Percentiles rank a stretch among this genome's conserved stretches.
These are phyloP conservation scores for Aspidiotus rigidus DNA, from an alignment of 2,888 invertebrate species.

Conservation along the genomic window DNA sequence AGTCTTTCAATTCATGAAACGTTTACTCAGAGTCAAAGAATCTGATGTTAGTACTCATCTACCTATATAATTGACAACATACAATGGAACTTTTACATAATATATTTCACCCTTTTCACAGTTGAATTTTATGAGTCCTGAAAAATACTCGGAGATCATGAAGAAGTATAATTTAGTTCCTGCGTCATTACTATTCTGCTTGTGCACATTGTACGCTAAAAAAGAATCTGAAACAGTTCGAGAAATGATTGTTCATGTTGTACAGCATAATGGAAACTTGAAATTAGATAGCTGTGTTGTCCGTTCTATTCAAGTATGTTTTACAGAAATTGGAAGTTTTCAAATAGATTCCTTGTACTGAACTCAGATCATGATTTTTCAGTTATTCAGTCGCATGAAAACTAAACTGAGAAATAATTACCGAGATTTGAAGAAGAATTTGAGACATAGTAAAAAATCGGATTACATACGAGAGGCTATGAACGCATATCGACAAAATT, in stretches of 20 bases:
- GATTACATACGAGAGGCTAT: conserved; percentile 6
- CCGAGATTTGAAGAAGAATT: conserved; percentile 12
- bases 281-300: conserved; percentile 12
- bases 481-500: conserved; percentile 11
- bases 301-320: conserved; percentile 9
- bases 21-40: conserved; percentile 17
- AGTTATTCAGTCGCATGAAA: conserved; percentile 14
- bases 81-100: not conserved
- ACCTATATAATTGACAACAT: not conserved
- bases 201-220: conserved; percentile 12
- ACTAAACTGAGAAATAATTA: conserved; percentile 8
- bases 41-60: conserved; percentile 9
- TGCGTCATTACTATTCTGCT: conserved; percentile 10
- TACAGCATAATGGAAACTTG: conserved; percentile 14
- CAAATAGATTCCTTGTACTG: not conserved
- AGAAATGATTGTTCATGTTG: conserved; percentile 8
- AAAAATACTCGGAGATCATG: conserved; percentile 14
- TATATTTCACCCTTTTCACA: not conserved
- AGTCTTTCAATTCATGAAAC: conserved; percentile 20
- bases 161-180: conserved; percentile 10
- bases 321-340: not conserved
- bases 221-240: conserved; percentile 9
- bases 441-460: conserved; percentile 8
- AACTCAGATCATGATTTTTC: not conserved
- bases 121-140: conserved; percentile 15